Base-by-base conservation (phyloP, 2,113 vertebrate genomes). In the Colinus virginianus region DNA sequence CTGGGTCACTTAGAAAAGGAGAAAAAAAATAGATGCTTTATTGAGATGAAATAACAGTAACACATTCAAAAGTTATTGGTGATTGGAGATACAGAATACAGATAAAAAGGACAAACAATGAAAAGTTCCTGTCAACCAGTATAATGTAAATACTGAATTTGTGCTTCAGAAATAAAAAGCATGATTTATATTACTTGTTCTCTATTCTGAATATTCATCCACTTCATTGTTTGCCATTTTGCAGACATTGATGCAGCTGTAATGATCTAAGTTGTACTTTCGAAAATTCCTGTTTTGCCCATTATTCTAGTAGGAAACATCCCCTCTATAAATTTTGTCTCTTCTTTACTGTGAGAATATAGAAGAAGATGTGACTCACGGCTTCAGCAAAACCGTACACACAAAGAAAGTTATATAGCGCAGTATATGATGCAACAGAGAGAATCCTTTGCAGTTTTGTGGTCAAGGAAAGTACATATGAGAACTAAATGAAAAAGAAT, bases 61-160 rank as follows among this genome's bases (percentile, higher is more conserved):
- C 7, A 77, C 13, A 26, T 78, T 49, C n/a, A 13, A 61, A 88
- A 93, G n/a, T 70, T 78, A 36, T 13, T 45, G 30, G 1, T 62
- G n/a, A 40, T 42, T 64, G 22, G 38, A 80, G 22, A 63, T 7
- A 43, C 0, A 61, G 20, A 90, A 58, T 13, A 71, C 16, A 83
- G 59, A 93, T 94, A 82, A 88, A 77, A 18, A 80, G 17, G 21
- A 88, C 53, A 53, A 93, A 76, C 76, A 81, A 64, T 59, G 36
- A 72, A 84, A 83, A 51, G 2, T 26, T 90, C 25, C 32, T 90
- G 12, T 51, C 38, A 55, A 46, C 0, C 5, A 67, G 4, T 22
- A 43, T 42, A 63, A 58, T 6, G 26, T 48, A 51, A 64, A 49
- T 42, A 43, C 43, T n/a, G 84, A 91, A 78, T 23, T 36, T 2